These are phyloP conservation scores for Apostichopus leukothele DNA, from an alignment of 53 echinoderm and acorn worm genomes.

Conservation along the genomic window DNA sequence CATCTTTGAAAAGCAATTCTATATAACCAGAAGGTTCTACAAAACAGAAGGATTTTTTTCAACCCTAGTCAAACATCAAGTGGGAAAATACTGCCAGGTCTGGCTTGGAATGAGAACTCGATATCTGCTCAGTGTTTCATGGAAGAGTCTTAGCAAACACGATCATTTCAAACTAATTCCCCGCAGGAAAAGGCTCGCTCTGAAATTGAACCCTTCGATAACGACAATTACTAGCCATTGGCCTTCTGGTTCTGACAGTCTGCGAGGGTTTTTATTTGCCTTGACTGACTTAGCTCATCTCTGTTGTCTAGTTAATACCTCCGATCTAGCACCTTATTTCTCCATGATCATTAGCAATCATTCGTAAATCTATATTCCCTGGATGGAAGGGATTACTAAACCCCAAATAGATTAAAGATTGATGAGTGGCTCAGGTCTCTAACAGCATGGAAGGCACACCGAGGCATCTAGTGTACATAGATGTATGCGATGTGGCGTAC, in stretches of 20 bases:
- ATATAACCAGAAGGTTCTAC: too few relatives aligned
- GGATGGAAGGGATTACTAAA: neutral
- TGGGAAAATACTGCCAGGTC: constrained; percentile 1
- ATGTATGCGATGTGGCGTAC: too few relatives aligned
- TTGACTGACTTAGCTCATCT: neutral
- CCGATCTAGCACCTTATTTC: neutral
- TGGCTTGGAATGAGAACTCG: neutral
- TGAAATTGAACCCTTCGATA: neutral
- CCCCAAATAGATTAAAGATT: constrained; percentile 6
- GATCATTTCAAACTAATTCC: constrained; percentile 4
- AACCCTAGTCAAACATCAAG: neutral
- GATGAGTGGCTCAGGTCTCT: neutral
- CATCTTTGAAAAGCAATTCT: too few relatives aligned
- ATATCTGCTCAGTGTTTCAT: neutral
- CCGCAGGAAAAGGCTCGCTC: neutral
- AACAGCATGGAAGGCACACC: neutral
- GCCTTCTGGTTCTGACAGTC: neutral
- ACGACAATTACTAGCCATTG: neutral
- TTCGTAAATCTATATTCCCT: constrained; percentile 8
- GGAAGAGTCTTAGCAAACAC: neutral
- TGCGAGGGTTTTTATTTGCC: neutral
- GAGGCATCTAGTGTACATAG: too few relatives aligned
- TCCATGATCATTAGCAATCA: neutral
- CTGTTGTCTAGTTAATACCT: neutral
- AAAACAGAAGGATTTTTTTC: too few relatives aligned